Conservation (phyloP, 2,888 invertebrate species). For the Mesodorylaimus sp. region DNA sequence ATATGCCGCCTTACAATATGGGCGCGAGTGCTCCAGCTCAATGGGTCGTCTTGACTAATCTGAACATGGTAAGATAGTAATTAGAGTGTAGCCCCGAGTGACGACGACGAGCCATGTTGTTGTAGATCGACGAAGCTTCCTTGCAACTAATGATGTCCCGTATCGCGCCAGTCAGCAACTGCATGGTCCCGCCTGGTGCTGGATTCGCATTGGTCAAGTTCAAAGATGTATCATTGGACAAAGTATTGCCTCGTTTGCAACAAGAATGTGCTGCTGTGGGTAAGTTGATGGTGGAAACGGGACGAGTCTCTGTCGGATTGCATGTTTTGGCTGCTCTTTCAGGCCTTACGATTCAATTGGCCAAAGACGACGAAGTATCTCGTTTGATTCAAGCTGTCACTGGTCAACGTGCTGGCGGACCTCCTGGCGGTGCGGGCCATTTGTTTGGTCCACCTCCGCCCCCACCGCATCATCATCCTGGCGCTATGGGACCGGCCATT, state of each 20-base stretch:
- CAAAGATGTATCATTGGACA: slow-evolving; percentile 3
- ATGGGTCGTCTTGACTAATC: slow-evolving; percentile 1
- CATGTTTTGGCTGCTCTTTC: neutral
- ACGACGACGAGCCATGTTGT: too few species aligned
- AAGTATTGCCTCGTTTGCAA: slow-evolving; percentile 6
- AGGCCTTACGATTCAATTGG: slow-evolving; percentile 7
- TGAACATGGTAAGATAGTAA: neutral
- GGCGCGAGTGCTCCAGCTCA: neutral
- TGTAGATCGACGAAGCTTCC: slow-evolving; percentile 8
- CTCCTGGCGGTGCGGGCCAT: neutral
- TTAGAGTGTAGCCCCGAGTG: too few species aligned
- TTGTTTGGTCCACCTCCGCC: neutral
- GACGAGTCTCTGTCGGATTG: neutral
- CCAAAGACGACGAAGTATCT: slow-evolving; percentile 10
- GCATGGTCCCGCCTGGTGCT: slow-evolving; percentile 1
- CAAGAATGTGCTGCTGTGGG: slow-evolving; percentile 6
- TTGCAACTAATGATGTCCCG: neutral
- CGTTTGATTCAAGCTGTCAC: slow-evolving; percentile 1
- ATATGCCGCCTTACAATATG: neutral
- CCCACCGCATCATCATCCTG: neutral
- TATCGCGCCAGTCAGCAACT: neutral
- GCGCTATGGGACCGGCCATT: neutral
- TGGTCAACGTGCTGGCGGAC: neutral
- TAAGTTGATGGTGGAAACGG: neutral
- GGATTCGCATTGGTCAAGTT: slow-evolving; percentile 6